phyloP scores from a whole-genome alignment of 2,888 invertebrate genomes.

The Panopea generosa region DNA sequence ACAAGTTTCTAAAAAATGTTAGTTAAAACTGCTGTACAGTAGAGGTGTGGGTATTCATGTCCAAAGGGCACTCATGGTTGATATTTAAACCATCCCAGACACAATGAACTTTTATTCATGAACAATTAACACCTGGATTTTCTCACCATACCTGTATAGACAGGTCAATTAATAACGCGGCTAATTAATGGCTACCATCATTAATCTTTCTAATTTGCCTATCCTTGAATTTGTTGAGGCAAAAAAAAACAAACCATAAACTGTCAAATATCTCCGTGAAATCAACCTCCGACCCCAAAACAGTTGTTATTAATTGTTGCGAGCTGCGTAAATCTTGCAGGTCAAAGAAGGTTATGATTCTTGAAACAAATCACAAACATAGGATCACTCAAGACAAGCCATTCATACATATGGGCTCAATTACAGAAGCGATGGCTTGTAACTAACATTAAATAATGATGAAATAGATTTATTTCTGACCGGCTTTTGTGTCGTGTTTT shows the following conservation, averaged over 20 bases:
- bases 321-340: background rate
- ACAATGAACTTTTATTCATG: no score
- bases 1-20: no score
- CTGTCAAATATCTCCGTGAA: conserved; percentile 16
- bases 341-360: conserved; percentile 23
- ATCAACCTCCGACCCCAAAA: conserved; percentile 38
- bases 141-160: conserved; percentile 14
- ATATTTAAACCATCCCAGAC: no score
- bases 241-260: conserved; percentile 13
- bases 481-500: no score
- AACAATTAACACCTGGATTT: no score
- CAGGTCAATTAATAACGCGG: conserved; percentile 37
- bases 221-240: conserved; percentile 14
- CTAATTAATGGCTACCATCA: conserved; percentile 10
- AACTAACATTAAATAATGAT: background rate
- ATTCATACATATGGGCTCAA: background rate
- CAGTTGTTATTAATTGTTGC: conserved; percentile 26
- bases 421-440: background rate
- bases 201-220: conserved; percentile 31
- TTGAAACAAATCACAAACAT: conserved; percentile 6
- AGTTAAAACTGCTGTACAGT: no score
- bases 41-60: no score
- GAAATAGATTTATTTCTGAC: no score
- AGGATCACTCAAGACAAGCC: conserved; percentile 1
- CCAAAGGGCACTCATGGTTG: no score